A percentile compares a stretch with the other conserved stretches of the same genome.
phyloP scores from a whole-genome alignment of 2,113 vertebrate genomes.

The Phasianus colchicus region DNA sequence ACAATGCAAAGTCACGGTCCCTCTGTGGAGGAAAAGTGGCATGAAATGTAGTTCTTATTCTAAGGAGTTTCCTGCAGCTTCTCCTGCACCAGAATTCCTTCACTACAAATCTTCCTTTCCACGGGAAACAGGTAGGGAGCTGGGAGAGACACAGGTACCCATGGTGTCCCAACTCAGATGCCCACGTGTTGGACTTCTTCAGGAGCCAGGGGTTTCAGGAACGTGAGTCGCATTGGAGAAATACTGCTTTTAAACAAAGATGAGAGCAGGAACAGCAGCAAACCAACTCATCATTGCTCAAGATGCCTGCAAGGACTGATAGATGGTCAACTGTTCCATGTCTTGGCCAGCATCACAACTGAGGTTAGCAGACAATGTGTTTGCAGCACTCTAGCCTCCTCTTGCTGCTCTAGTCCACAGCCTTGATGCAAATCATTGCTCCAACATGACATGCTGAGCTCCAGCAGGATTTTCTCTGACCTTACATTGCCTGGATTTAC shows the following conservation, averaged over 20 bases:
- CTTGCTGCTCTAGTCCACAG: neutral
- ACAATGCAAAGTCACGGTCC: neutral
- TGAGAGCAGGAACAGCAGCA: neutral
- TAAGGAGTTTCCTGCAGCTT: neutral
- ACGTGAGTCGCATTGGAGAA: neutral
- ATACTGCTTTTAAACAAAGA: neutral
- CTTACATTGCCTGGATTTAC: neutral
- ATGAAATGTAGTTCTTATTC: neutral
- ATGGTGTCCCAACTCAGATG: neutral
- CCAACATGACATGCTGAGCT: neutral
- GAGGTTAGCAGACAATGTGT: neutral
- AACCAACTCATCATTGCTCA: rapidly evolving
- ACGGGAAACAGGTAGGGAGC: neutral
- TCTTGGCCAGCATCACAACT: neutral
- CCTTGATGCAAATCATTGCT: neutral
- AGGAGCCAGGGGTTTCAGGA: neutral
- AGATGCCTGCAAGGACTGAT: neutral
- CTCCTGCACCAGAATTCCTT: neutral
- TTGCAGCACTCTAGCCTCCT: neutral
- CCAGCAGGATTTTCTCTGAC: neutral
- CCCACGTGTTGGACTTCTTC: neutral
- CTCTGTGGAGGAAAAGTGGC: neutral
- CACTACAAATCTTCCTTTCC: neutral
- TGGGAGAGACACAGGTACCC: neutral
- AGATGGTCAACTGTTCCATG: neutral